These are phyloP conservation scores for Eriocheir sinensis DNA, from an alignment of 1,140 invertebrate species.

Conservation along the genomic window DNA sequence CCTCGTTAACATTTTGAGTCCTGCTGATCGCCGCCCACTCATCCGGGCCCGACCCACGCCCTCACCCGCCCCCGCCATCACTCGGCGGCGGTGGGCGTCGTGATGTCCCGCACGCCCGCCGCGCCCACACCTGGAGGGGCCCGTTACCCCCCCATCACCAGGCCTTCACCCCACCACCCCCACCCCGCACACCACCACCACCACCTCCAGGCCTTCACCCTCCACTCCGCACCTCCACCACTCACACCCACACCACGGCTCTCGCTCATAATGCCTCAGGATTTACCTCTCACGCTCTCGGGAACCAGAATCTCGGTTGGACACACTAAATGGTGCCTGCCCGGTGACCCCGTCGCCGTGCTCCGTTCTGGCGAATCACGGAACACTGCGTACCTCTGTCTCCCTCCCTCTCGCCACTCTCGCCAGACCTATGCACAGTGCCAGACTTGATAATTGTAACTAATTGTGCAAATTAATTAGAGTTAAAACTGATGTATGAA, in stretches of 20 bases:
- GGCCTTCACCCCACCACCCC: too few species aligned
- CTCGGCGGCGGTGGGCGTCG: neutral
- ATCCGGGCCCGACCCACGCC: neutral
- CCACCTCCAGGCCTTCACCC: too few species aligned
- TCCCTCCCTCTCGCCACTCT: neutral
- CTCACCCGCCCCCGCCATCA: neutral
- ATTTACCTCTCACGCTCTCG: constrained; percentile 12
- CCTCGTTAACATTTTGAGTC: neutral
- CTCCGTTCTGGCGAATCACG: neutral
- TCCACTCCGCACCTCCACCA: neutral
- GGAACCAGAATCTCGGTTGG: neutral
- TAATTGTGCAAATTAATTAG: too few species aligned
- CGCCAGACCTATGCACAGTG: too few species aligned
- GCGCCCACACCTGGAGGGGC: neutral
- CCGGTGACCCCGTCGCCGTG: neutral
- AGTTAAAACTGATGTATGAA: too few species aligned
- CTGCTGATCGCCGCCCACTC: neutral
- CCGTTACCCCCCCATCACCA: neutral
- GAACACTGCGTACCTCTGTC: neutral
- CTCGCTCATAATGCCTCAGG: neutral
- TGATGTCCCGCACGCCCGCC: constrained; percentile 17
- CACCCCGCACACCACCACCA: too few species aligned
- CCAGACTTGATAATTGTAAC: too few species aligned
- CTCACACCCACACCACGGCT: neutral
- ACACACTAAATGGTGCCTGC: neutral